A percentile compares a stretch with the other conserved stretches of the same genome.
Evolutionary conservation across 2,113 vertebrate genomes (phyloP).

Genomic region (Myocastor coypus): DNA sequence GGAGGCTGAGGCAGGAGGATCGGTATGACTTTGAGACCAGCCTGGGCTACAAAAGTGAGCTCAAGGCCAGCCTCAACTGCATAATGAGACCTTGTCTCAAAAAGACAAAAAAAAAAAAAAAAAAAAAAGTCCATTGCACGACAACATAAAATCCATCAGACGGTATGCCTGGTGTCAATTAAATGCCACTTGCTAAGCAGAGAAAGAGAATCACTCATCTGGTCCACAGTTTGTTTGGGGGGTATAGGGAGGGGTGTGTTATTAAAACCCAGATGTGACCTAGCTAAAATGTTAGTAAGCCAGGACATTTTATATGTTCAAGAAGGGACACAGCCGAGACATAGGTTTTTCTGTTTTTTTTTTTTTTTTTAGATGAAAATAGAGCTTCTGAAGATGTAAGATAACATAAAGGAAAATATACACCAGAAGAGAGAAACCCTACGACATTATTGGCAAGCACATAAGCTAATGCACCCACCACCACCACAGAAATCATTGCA

Average conservation of each 20-base stretch:
- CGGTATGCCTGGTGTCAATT: background rate
- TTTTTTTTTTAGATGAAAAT: background rate
- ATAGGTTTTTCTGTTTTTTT: too few species aligned
- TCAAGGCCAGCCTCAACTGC: too few species aligned
- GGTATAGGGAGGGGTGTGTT: too few species aligned
- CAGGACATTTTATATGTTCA: background rate
- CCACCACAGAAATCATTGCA: background rate
- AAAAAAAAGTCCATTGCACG: background rate
- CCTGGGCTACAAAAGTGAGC: too few species aligned
- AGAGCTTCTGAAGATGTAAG: background rate
- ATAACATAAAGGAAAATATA: background rate
- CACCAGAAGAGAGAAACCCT: background rate
- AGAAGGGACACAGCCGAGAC: background rate
- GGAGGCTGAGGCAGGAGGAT: too few species aligned
- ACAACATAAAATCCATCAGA: background rate
- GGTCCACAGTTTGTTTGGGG: background rate
- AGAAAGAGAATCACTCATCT: background rate
- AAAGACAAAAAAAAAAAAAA: too few species aligned
- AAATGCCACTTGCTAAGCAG: background rate
- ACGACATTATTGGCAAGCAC: background rate
- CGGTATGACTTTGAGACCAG: too few species aligned
- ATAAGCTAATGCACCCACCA: background rate
- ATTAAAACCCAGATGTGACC: background rate
- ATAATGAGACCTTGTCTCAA: too few species aligned
- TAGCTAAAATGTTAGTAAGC: too few species aligned